Percentiles rank a stretch among this genome's conserved stretches.
These are phyloP conservation scores for Australoheros facetus DNA, from an alignment of 2,797 vertebrate species.

Conservation along the genomic window DNA sequence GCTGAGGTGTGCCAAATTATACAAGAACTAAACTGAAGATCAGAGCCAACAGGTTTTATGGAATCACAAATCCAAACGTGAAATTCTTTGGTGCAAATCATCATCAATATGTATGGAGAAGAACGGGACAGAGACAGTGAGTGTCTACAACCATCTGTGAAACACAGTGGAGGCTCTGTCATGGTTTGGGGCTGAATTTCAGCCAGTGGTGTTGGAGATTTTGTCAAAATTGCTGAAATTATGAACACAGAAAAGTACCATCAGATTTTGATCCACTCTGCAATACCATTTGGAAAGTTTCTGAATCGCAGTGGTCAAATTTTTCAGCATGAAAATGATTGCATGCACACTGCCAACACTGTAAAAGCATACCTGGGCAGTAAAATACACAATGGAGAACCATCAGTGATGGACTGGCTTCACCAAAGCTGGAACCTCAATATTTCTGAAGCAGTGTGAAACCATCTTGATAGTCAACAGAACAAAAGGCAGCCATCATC, in stretches of 20 bases:
- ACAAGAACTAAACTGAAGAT: not conserved
- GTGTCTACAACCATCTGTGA: not conserved
- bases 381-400: not conserved
- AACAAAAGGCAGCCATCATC: not conserved
- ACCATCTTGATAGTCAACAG: not conserved
- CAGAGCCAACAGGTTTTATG: not conserved
- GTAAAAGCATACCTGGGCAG: not conserved
- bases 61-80: not conserved
- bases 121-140: not conserved
- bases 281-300: not conserved
- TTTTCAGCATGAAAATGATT: not conserved
- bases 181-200: not conserved
- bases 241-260: not conserved
- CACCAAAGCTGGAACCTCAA: not conserved
- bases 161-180: rapidly evolving
- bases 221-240: rapidly evolving
- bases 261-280: not conserved
- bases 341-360: not conserved
- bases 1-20: not conserved
- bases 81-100: not conserved
- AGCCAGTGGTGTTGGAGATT: not conserved
- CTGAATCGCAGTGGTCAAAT: not conserved
- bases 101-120: not conserved
- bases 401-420: not conserved
- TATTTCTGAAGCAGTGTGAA: not conserved